Evolutionary conservation across 2,797 vertebrate species (phyloP).

Genomic region (Sphenopsis melanotis): DNA sequence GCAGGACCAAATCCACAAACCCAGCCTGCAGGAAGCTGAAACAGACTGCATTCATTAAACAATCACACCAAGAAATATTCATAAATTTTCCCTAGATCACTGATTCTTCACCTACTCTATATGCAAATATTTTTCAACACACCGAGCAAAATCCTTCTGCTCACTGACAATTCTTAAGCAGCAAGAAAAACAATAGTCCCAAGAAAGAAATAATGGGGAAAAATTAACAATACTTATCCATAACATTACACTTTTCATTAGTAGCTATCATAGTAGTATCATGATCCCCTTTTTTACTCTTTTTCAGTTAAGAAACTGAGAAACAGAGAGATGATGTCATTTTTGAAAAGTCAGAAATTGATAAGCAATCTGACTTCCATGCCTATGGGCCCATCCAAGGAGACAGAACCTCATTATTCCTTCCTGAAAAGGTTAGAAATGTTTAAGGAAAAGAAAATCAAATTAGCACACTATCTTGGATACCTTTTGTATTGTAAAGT

Average conservation of each 20-base stretch:
- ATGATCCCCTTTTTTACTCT: accelerated
- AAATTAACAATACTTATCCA: neutral
- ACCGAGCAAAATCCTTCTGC: neutral
- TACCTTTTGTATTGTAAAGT: neutral
- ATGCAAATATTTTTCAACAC: neutral
- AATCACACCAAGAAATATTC: neutral
- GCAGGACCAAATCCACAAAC: neutral
- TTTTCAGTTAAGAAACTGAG: neutral
- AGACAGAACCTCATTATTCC: neutral
- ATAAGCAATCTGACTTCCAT: neutral
- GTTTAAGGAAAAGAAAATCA: neutral
- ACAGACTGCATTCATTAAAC: neutral
- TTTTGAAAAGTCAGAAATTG: neutral
- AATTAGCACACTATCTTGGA: neutral
- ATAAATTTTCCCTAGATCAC: neutral
- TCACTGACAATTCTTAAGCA: neutral
- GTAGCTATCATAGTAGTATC: neutral
- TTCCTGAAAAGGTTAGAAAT: neutral
- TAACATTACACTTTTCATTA: neutral
- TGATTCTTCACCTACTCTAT: neutral
- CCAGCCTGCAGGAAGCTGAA: neutral
- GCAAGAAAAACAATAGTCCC: neutral
- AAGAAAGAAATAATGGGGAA: neutral
- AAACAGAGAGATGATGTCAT: neutral
- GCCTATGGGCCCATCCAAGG: neutral